Conservation (phyloP, 1,140 invertebrate genomes). For the Sinonovacula constricta region DNA sequence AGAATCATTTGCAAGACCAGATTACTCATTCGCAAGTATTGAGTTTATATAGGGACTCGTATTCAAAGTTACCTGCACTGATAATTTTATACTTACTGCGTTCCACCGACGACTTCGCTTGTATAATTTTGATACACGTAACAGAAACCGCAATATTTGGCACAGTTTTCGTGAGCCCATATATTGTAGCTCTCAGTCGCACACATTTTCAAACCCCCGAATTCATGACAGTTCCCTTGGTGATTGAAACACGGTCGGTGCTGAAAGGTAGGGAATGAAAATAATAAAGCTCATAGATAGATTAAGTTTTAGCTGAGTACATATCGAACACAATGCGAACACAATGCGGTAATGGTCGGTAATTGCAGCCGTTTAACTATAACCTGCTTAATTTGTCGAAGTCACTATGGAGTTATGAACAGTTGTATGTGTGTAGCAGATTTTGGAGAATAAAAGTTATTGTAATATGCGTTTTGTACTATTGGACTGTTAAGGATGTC, state of each 20-base stretch:
- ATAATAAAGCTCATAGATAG: not conserved
- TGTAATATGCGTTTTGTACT: no score
- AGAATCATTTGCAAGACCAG: not conserved
- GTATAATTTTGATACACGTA: slow-evolving; percentile 3
- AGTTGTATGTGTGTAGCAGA: no score
- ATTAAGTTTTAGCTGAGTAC: not conserved
- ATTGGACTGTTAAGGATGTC: no score
- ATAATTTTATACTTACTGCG: not conserved
- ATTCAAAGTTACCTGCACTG: not conserved
- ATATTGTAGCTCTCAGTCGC: slow-evolving; percentile 1
- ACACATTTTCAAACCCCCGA: slow-evolving; percentile 14
- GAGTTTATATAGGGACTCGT: not conserved
- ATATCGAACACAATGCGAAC: not conserved
- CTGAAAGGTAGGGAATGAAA: not conserved
- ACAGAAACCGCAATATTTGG: slow-evolving; percentile 54
- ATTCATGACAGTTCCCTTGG: not conserved
- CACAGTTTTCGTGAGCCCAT: slow-evolving; percentile 59
- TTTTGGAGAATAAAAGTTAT: no score
- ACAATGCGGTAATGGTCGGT: not conserved
- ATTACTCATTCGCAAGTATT: not conserved
- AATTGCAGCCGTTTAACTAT: not conserved
- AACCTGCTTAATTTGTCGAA: not conserved
- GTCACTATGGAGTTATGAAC: not conserved
- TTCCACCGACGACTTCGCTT: slow-evolving; percentile 1
- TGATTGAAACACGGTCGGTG: slow-evolving; percentile 2